Evolutionary conservation across 37 sponge, comb jelly and placozoan species (phyloP), one percentile per base, ranked within the genome.

Genomic region (Corticium candelabrum): DNA sequence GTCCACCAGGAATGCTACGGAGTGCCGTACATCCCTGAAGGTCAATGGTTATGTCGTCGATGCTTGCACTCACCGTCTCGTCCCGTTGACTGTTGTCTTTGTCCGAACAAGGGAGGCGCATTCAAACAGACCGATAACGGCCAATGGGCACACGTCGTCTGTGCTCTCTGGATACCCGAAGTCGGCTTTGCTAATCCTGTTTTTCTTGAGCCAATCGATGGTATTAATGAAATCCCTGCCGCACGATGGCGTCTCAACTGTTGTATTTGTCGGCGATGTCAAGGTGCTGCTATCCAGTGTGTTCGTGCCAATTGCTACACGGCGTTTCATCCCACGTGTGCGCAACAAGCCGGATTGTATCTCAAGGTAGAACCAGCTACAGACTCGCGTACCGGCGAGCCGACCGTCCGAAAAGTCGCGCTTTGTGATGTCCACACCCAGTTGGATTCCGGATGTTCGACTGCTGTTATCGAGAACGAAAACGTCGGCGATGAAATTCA

Each of bases 1-100:
- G 93, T 98, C 32, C 99, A 98, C 78, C 99, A 98, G 74, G 99
- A 98, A 78, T 98, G 99, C 82, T 98, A 98, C 77, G 99, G 99
- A 27, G 95, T 98, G 34, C 99, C 99, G n/a, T 98, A 91, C 86
- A 98, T 98, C 40, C 99, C 99, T 1, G 99, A 98, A 79, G 99
- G 99, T 2, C 99, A 98, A 85, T 98, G 99, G 99, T 84, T 94
- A 5, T 98, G 99, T 70, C 78, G 99, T 37, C 78, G 99, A 1
- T 98, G 99, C 84, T 81, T 94, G 50, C 85, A 94, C 39, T 95
- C 95, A 30, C 99, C 99, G 1, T 94, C 95, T 4, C 76, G 96
- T 40, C 82, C 86, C 35, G 99, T 98, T 3, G 92, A 91, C 78
- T 98, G 99, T 78, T 87, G 86, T 40, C 91, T 98, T 7, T 98